Conservation (phyloP, 2,113 vertebrate genomes). For the Catharus bicknelli region DNA sequence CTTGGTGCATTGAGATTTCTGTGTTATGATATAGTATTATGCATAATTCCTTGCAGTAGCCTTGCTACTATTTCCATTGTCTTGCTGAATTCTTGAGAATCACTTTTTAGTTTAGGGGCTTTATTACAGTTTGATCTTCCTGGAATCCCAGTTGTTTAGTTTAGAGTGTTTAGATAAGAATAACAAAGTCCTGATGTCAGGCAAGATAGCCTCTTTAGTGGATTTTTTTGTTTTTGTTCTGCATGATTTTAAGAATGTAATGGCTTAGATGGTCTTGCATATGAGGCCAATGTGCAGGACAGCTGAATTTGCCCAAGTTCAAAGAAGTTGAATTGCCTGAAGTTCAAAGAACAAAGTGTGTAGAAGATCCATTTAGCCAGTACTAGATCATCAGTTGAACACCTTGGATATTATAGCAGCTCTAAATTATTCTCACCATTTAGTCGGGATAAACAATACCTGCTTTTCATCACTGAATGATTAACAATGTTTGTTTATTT, state of each 20-base stretch:
- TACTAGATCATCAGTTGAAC: not conserved
- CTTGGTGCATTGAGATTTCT: not conserved
- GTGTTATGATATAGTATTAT: not conserved
- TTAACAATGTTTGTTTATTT: conserved; percentile 54
- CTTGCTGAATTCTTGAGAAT: not conserved
- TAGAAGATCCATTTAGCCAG: not conserved
- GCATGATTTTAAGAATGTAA: not conserved
- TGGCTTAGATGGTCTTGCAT: not conserved
- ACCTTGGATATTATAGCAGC: not conserved
- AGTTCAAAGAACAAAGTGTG: not conserved
- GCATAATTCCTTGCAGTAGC: not conserved
- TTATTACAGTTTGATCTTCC: not conserved
- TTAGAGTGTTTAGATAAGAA: not conserved
- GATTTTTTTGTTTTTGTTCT: not conserved
- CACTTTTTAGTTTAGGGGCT: not conserved
- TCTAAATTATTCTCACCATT: not conserved
- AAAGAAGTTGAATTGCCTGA: not conserved
- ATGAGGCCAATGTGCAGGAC: not conserved
- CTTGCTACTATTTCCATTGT: not conserved
- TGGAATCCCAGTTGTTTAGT: not conserved
- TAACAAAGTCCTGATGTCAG: not conserved
- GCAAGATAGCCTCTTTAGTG: not conserved
- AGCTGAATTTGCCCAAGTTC: not conserved
- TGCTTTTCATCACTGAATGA: not conserved
- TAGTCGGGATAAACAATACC: not conserved